Base-by-base conservation (phyloP, 2,888 invertebrate species). In the Copidosoma aretas region DNA sequence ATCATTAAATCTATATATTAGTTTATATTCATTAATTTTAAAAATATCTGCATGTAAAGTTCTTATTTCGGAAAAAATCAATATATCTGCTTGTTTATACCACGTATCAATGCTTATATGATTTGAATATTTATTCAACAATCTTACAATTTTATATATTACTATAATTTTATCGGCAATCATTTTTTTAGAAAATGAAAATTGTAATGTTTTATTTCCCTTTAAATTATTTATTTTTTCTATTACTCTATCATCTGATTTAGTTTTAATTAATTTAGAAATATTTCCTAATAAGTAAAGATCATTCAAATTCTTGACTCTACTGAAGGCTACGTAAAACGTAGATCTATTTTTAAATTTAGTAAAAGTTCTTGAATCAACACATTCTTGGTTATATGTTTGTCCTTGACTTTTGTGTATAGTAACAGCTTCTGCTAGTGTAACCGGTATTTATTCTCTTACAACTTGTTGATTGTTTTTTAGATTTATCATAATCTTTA, bases 361-460 rank as follows among this genome's bases (percentile, higher is more conserved):
- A 41, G 43, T 25, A 17, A 14, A 15, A 21, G 41, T 39, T 43
- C 19, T 39, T 51, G 60, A 43, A 54, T 54, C 60, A 15, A 66
- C 17, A 49, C 62, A 61, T 41, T 65, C 65, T 43, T 60, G 59
- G 24, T 63, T 32, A 64, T 71, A 60, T 8, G 67, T 67, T 60
- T 56, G 60, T 19, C 68, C 71, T 68, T 68, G 68, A 41, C 60
- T 66, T 56, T 71, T 68, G 51, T 68, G 68, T 15, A 71, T 65
- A 15, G 71, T 68, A n/a, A 71, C 68, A 14, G 66, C 56, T 68
- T 71, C 68, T 39, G 71, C 71, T 1, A 66, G 66, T 22, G 49
- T 61, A 24, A 68, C 15, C 5, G 68, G 68, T 39, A 68, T 68
- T 68, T 66, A 65, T 51, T 64, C 25, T 24, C 68, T 59, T 15